Conservation (phyloP, 2,888 invertebrate species). For the Pristionchus arcanus region DNA sequence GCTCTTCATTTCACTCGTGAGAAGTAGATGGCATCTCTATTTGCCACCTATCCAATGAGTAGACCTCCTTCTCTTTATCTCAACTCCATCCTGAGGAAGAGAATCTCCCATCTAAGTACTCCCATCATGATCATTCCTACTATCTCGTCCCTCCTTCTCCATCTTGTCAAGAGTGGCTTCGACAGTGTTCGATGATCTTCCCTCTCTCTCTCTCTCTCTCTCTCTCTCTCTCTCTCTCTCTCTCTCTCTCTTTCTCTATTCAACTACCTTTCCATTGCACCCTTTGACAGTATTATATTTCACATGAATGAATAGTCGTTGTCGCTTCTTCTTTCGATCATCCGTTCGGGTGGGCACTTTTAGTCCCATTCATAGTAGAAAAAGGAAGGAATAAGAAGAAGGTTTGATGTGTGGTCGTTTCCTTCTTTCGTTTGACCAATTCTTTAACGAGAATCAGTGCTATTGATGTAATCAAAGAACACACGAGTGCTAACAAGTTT, state of each 20-base stretch:
- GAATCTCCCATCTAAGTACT: neutral
- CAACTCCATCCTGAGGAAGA: neutral
- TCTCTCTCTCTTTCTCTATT: too few species aligned
- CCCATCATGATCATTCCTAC: neutral
- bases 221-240: too few species aligned
- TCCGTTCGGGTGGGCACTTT: slow-evolving; percentile 14
- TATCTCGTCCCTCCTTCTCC: neutral
- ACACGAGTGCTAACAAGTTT: slow-evolving; percentile 43
- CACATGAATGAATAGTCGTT: slow-evolving; percentile 44
- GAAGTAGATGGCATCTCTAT: slow-evolving; percentile 31
- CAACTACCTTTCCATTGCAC: slow-evolving; percentile 38
- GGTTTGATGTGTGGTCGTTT: slow-evolving; percentile 2
- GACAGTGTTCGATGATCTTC: neutral
- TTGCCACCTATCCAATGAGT: slow-evolving; percentile 21
- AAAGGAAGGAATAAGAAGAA: neutral
- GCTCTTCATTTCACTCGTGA: slow-evolving; percentile 30
- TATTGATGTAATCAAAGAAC: slow-evolving; percentile 20
- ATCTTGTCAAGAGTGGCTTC: neutral
- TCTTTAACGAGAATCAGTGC: neutral
- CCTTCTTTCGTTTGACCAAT: slow-evolving; percentile 5
- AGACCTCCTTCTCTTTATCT: neutral
- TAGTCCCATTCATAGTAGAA: neutral
- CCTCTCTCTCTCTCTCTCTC: neutral
- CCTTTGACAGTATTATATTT: slow-evolving; percentile 46
- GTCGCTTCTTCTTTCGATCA: neutral